Evolutionary conservation across 2,797 vertebrate genomes (phyloP).

Genomic region (Sebastes steindachneri): DNA sequence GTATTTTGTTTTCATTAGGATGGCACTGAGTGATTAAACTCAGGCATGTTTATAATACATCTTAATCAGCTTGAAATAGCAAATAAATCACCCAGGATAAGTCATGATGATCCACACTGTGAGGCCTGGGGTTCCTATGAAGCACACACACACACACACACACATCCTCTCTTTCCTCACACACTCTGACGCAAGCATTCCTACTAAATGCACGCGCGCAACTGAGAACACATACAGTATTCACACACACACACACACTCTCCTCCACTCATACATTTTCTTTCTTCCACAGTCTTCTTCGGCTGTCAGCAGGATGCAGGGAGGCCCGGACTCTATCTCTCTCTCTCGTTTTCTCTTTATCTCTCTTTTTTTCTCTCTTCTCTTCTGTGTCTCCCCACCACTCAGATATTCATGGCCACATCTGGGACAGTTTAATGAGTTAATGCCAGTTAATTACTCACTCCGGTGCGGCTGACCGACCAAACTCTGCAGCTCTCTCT

Average conservation of each 20-base stretch:
- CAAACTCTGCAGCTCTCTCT: conserved; percentile 58
- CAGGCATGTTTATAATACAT: conserved; percentile 31
- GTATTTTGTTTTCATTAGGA: conserved; percentile 37
- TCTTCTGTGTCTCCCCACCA: conserved; percentile 48
- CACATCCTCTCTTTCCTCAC: background rate
- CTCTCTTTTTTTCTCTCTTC: background rate
- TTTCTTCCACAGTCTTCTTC: conserved; percentile 34
- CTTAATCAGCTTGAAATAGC: conserved; percentile 50
- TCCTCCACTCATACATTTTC: conserved; percentile 8
- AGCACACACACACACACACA: background rate
- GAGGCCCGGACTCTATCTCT: conserved; percentile 26
- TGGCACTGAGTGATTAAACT: conserved; percentile 48
- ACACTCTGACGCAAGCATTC: background rate
- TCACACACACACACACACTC: background rate
- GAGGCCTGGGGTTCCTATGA: conserved; percentile 16
- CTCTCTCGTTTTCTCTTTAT: conserved; percentile 2
- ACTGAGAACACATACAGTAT: conserved; percentile 2
- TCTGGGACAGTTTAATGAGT: conserved; percentile 87
- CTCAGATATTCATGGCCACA: conserved; percentile 83
- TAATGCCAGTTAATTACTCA: conserved; percentile 87
- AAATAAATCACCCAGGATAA: conserved; percentile 37
- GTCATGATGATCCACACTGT: conserved; percentile 13
- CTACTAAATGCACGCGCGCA: background rate
- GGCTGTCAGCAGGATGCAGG: conserved; percentile 49
- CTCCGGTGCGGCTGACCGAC: conserved; percentile 77